Percentiles rank a stretch among this genome's conserved stretches.
These are phyloP conservation scores for Drosophila colorata DNA, from an alignment of 2,888 invertebrate species.

Conservation along the genomic window DNA sequence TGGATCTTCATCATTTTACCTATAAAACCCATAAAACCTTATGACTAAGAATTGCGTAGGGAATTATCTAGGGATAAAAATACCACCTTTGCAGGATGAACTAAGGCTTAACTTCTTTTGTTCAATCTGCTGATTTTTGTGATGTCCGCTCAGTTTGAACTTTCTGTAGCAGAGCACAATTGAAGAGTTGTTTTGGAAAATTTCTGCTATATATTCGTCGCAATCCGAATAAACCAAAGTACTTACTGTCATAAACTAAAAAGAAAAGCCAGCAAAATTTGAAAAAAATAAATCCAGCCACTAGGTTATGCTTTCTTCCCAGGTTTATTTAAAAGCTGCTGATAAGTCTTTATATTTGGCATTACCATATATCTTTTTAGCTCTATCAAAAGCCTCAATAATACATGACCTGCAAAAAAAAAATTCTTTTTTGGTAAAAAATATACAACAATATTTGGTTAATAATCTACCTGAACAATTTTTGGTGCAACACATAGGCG, in stretches of 20 bases:
- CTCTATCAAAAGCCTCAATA: constrained; percentile 91
- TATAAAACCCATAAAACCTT: too few relatives aligned
- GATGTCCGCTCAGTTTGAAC: too few relatives aligned
- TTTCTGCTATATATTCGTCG: too few relatives aligned
- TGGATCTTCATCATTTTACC: not conserved
- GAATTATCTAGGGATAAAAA: too few relatives aligned
- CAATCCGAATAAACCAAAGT: too few relatives aligned
- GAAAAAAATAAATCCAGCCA: not conserved
- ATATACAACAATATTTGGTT: not conserved
- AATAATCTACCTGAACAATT: constrained; percentile 91
- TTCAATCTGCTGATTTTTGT: not conserved
- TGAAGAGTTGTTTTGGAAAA: too few relatives aligned
- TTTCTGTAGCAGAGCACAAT: too few relatives aligned
- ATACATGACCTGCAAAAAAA: constrained; percentile 89
- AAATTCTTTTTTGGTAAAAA: not conserved
- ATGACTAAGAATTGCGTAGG: too few relatives aligned
- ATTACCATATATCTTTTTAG: constrained; percentile 86
- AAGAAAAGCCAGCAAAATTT: not conserved
- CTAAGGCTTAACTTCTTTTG: not conserved
- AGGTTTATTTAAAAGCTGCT: constrained; percentile 73
- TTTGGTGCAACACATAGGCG: constrained; percentile 94
- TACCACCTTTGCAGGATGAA: too few relatives aligned
- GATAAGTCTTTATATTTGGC: constrained; percentile 73
- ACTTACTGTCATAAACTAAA: not conserved
- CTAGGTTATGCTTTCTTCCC: constrained; percentile 34